A percentile compares a stretch with the other conserved stretches of the same genome.
Conservation (phyloP, 2,888 invertebrate genomes). For the Lottia scabra region DNA sequence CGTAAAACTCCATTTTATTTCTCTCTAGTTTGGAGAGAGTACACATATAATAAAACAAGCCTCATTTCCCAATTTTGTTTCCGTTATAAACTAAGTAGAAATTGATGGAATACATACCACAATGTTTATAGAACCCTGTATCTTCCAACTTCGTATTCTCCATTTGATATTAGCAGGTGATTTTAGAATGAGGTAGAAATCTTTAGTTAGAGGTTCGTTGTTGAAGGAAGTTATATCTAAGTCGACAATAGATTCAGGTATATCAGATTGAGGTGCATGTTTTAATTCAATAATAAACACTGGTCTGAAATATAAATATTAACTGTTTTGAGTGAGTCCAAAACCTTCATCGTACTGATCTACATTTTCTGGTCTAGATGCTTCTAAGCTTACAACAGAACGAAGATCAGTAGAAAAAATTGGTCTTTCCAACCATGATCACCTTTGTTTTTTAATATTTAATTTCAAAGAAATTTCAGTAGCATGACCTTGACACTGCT, state of each 20-base stretch:
- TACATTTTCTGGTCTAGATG: too few relatives aligned
- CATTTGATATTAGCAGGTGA: constrained; percentile 63
- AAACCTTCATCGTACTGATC: too few relatives aligned
- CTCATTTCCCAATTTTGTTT: too few relatives aligned
- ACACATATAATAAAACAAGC: too few relatives aligned
- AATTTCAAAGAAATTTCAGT: too few relatives aligned
- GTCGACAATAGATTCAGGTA: constrained; percentile 35
- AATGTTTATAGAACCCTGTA: constrained; percentile 63
- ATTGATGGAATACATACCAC: constrained; percentile 55
- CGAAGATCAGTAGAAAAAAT: too few relatives aligned
- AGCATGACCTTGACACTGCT: too few relatives aligned
- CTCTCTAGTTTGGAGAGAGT: too few relatives aligned
- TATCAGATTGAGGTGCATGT: constrained; percentile 27
- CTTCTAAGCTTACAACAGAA: too few relatives aligned
- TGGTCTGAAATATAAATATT: constrained; percentile 32
- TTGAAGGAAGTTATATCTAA: constrained; percentile 42
- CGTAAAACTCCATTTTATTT: too few relatives aligned
- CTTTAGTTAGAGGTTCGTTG: constrained; percentile 30
- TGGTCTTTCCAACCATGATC: too few relatives aligned
- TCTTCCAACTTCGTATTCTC: constrained; percentile 60
- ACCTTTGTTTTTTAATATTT: background rate
- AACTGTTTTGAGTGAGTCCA: background rate
- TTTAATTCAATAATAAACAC: constrained; percentile 53
- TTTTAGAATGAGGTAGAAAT: constrained; percentile 66
- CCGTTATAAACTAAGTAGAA: too few relatives aligned